Percentiles rank a stretch among this genome's conserved stretches.
Conservation (phyloP, 2,888 invertebrate genomes). For the Drosophila birchii region DNA sequence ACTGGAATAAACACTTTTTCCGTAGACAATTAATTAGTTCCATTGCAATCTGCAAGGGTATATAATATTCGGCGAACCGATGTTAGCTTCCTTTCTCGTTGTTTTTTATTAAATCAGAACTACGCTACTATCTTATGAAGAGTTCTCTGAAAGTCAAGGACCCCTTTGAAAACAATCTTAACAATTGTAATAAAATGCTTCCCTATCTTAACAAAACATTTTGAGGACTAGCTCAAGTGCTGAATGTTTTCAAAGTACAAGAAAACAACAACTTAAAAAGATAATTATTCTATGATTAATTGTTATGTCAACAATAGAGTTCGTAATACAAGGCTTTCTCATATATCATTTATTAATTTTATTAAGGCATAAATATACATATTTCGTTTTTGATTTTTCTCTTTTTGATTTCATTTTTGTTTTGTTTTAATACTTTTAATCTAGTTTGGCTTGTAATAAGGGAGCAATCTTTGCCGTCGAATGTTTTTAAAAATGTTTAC, state of each 20-base stretch:
- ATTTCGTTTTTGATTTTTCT: slow-evolving; percentile 16
- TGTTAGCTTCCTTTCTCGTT: too few species aligned
- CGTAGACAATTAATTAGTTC: too few species aligned
- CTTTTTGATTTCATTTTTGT: neutral
- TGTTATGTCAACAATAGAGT: too few species aligned
- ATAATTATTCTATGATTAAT: neutral
- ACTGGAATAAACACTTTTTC: too few species aligned
- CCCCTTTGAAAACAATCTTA: neutral
- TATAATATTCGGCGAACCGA: too few species aligned
- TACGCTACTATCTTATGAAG: neutral
- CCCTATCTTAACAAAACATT: slow-evolving; percentile 10
- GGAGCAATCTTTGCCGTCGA: slow-evolving; percentile 15
- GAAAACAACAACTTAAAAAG: neutral
- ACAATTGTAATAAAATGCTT: neutral
- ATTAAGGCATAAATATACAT: slow-evolving; percentile 27
- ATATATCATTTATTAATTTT: slow-evolving; percentile 4
- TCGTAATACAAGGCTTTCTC: neutral
- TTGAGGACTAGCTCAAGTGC: slow-evolving; percentile 9
- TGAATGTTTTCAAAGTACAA: neutral
- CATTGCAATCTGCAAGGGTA: too few species aligned
- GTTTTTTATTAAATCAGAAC: too few species aligned
- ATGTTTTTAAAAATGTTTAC: slow-evolving; percentile 4
- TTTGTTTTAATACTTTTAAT: slow-evolving; percentile 27
- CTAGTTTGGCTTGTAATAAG: slow-evolving; percentile 30
- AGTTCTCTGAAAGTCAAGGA: slow-evolving; percentile 15